These are phyloP conservation scores for Rhyzopertha dominica DNA, from an alignment of 1,140 invertebrate species.

Conservation along the genomic window DNA sequence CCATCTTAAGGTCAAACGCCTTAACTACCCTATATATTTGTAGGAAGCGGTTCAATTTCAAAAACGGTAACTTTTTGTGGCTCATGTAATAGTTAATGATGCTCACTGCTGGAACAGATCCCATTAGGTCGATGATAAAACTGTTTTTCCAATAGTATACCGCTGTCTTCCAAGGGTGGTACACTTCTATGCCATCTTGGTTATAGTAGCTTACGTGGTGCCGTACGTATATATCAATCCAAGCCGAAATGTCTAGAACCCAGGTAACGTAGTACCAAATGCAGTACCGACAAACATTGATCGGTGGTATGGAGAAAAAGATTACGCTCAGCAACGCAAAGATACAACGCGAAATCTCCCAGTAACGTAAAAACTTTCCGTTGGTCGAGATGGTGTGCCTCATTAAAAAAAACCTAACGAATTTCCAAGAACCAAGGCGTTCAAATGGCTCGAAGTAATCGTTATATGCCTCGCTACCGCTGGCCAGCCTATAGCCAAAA, in stretches of 20 bases:
- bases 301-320: no score
- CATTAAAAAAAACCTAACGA: conserved; percentile 4
- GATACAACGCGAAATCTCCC: conserved; percentile 20
- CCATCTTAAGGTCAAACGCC: no score
- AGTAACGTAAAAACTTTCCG: conserved; percentile 14
- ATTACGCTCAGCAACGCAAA: conserved; percentile 14
- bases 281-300: no score
- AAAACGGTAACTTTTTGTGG: no score
- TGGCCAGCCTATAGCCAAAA: no score
- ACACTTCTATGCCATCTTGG: conserved; percentile 15
- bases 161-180: conserved; percentile 16
- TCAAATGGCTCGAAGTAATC: conserved; percentile 5
- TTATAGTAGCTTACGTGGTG: conserved; percentile 20
- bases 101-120: conserved; percentile 18
- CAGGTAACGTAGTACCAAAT: no score
- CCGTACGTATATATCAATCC: conserved; percentile 19
- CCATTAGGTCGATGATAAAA: conserved; percentile 15
- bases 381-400: conserved; percentile 5
- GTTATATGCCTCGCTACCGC: no score
- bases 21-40: no score
- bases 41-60: no score
- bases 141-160: conserved; percentile 14
- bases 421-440: not conserved
- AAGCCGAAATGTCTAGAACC: conserved; percentile 13
- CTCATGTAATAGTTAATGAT: no score